Conservation (phyloP, 2,113 vertebrate genomes). For the Semicossyphus pulcher region DNA sequence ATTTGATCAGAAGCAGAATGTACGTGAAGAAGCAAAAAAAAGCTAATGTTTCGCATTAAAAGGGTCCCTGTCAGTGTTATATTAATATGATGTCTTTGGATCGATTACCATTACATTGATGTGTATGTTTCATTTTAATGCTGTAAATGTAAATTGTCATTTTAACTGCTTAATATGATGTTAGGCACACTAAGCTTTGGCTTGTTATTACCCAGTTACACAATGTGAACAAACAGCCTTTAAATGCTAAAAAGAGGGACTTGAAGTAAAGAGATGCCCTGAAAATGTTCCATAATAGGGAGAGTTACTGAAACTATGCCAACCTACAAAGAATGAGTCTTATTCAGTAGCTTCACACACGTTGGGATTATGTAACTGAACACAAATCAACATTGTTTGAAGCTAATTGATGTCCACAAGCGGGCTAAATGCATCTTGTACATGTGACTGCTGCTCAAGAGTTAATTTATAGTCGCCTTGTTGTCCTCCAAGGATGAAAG, state of each 20-base stretch:
- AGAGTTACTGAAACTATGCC: background rate
- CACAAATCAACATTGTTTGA: constrained; percentile 11
- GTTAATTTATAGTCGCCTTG: background rate
- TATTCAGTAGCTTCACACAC: background rate
- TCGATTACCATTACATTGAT: background rate
- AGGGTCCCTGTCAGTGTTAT: too few relatives aligned
- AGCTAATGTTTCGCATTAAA: background rate
- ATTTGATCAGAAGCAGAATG: background rate
- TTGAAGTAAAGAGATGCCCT: background rate
- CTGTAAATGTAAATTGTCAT: background rate
- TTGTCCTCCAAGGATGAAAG: too few relatives aligned
- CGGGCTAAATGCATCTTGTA: background rate
- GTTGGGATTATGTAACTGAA: constrained; percentile 17
- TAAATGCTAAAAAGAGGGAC: background rate
- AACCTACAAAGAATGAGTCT: background rate
- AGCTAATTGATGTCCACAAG: background rate
- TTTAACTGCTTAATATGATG: background rate
- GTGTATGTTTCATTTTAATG: background rate
- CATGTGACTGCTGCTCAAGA: background rate
- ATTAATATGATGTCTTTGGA: background rate
- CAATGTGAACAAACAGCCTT: background rate
- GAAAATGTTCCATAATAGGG: background rate
- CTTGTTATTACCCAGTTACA: background rate
- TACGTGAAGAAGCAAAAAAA: background rate
- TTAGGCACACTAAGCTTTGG: background rate